phyloP scores from a whole-genome alignment of 2,888 invertebrate species.

The Acleris cristana region DNA sequence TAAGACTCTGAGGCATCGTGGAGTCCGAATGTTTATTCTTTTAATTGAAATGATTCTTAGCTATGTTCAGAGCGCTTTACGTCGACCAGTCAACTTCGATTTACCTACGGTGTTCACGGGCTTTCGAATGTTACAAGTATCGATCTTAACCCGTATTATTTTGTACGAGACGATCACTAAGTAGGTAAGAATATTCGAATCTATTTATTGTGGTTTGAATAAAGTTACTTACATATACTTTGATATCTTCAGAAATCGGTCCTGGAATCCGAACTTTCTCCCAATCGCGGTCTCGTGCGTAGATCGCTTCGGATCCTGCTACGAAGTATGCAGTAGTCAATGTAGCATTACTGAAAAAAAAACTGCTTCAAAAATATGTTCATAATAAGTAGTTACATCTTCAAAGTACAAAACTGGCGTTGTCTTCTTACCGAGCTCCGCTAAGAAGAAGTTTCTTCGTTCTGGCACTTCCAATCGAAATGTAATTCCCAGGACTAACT shows the following conservation, averaged over 20 bases:
- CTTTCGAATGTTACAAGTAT: too few species aligned
- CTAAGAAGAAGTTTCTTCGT: constrained; percentile 90
- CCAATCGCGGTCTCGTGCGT: constrained; percentile 90
- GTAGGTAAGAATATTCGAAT: neutral
- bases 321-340: constrained; percentile 92
- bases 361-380: neutral
- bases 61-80: too few species aligned
- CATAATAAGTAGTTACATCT: too few species aligned
- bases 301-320: constrained; percentile 90
- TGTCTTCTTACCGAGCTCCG: constrained; percentile 86
- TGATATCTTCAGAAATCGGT: constrained; percentile 91
- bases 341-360: constrained; percentile 84
- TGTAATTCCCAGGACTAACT: constrained; percentile 89
- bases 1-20: too few species aligned
- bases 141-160: too few species aligned
- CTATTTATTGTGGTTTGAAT: neutral
- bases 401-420: neutral
- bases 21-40: too few species aligned
- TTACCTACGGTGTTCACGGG: too few species aligned
- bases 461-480: constrained; percentile 89
- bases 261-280: constrained; percentile 93
- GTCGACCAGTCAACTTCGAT: too few species aligned
- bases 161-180: neutral
- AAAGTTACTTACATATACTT: constrained; percentile 88
- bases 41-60: too few species aligned